Conservation (phyloP, 2,797 vertebrate genomes). For the Taeniopygia guttata region DNA sequence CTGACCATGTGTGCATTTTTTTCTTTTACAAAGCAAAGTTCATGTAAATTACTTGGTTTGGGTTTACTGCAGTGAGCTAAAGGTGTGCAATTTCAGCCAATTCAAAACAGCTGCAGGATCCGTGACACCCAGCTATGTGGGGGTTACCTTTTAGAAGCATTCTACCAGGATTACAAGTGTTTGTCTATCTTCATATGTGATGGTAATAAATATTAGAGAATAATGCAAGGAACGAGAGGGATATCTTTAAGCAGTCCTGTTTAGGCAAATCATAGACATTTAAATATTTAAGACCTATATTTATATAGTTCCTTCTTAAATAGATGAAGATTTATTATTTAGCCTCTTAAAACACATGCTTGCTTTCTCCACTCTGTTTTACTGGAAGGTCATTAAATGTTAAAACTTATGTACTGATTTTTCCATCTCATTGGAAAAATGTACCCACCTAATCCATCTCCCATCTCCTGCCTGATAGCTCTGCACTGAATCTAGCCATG, state of each 20-base stretch:
- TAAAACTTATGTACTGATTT: not conserved
- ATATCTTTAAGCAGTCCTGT: not conserved
- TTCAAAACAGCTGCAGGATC: not conserved
- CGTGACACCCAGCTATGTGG: rapidly evolving
- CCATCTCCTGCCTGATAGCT: not conserved
- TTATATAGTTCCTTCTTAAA: not conserved
- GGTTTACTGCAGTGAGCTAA: not conserved
- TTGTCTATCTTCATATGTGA: not conserved
- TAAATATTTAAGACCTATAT: not conserved
- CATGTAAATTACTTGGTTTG: not conserved
- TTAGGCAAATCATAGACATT: not conserved
- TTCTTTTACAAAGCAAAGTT: not conserved
- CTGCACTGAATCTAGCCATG: not conserved
- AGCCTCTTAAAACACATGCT: not conserved
- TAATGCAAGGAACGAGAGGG: not conserved
- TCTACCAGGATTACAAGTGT: not conserved
- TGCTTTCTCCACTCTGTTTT: not conserved
- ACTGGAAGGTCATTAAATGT: not conserved
- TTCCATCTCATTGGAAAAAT: not conserved
- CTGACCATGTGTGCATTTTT: not conserved
- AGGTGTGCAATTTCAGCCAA: not conserved
- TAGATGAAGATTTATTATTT: not conserved
- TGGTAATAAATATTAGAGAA: not conserved
- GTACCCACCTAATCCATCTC: not conserved
- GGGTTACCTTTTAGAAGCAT: not conserved